Percentiles rank a stretch among this genome's conserved stretches.
phyloP scores from a whole-genome alignment of 2,888 invertebrate genomes.

The Phytoseiulus persimilis region DNA sequence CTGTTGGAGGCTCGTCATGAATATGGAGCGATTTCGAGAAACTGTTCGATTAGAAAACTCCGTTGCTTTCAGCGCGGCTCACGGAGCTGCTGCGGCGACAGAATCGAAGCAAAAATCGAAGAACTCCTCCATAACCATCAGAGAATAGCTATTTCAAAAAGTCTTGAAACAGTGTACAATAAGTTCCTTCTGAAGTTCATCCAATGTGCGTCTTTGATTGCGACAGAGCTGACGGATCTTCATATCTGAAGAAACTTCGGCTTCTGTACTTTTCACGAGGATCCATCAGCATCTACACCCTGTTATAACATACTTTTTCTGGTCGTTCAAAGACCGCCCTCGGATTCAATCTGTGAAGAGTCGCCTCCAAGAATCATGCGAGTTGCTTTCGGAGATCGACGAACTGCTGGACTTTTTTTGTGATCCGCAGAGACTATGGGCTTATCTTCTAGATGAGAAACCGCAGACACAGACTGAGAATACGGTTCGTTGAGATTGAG shows the following conservation, averaged over 20 bases:
- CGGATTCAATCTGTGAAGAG: background rate
- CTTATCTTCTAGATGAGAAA: background rate
- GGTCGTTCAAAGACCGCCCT: background rate
- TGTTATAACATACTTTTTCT: background rate
- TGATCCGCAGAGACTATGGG: background rate
- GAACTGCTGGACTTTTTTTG: background rate
- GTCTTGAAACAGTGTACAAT: background rate
- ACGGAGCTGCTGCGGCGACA: background rate
- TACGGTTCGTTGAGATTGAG: background rate
- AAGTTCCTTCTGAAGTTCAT: background rate
- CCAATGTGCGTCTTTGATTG: background rate
- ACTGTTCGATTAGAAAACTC: no score
- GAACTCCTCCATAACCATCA: background rate
- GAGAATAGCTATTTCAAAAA: background rate
- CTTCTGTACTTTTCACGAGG: no score
- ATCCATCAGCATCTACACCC: no score
- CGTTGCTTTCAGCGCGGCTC: background rate
- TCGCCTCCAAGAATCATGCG: background rate
- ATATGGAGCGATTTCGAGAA: no score
- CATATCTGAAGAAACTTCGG: no score
- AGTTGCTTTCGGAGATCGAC: background rate
- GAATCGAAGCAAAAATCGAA: background rate
- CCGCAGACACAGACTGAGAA: background rate
- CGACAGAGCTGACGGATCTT: no score
- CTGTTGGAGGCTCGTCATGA: no score